Percentiles rank a stretch among this genome's conserved stretches.
Conservation (phyloP, 2,797 vertebrate species). For the Cynodonichthys magdalenae region DNA sequence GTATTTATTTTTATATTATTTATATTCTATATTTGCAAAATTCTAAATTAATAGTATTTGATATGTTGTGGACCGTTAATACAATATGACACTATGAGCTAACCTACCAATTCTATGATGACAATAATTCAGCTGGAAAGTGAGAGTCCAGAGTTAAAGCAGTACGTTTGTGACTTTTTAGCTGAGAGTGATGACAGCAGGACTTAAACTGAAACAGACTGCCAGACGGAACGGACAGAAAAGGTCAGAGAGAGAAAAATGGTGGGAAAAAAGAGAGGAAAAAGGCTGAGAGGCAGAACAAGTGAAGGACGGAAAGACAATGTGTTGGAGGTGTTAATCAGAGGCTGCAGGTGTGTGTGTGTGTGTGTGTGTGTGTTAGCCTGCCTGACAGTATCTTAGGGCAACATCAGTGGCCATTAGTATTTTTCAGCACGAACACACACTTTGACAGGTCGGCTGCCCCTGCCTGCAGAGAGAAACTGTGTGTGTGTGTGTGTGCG, state of each 20-base stretch:
- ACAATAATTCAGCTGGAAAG: background rate
- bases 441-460: conserved; percentile 55
- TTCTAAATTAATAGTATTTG: too few species aligned
- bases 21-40: too few species aligned
- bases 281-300: conserved; percentile 39
- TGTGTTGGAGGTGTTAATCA: conserved; percentile 50
- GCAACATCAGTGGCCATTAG: conserved; percentile 64
- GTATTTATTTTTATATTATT: too few species aligned
- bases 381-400: conserved; percentile 56
- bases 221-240: background rate
- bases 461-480: conserved; percentile 29
- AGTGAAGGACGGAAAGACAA: conserved; percentile 45
- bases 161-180: conserved; percentile 1
- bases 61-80: too few species aligned
- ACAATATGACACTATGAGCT: too few species aligned
- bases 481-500: conserved; percentile 23
- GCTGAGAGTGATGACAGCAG: background rate
- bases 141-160: accelerated
- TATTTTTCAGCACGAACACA: conserved; percentile 63
- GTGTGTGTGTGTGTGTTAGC: conserved; percentile 27
- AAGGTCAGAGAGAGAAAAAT: background rate
- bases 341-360: conserved; percentile 34
- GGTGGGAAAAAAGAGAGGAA: background rate
- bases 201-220: background rate
- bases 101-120: background rate